Base-by-base conservation (phyloP, 2,888 invertebrate genomes). In the Orthosia cruda region DNA sequence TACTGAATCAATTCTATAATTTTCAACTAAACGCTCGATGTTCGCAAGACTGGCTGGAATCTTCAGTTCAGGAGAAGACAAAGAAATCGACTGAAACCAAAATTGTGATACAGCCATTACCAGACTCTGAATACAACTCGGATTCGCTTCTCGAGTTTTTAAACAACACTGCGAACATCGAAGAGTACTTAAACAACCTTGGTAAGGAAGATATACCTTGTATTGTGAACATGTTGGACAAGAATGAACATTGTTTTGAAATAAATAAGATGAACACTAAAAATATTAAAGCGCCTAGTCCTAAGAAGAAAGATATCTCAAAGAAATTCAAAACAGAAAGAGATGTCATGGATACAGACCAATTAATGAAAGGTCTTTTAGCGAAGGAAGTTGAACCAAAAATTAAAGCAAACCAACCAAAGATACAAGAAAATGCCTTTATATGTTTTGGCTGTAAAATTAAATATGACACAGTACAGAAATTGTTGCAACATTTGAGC, bases 151-250 rank as follows among this genome's bases (percentile, higher is more conserved):
- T 97, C 63, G 96, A 97, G 81, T 97, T 97, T 85, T 81, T 97
- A 47, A 96, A 97, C 79, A 96, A 95, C 74, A 96, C 96, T 52
- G 95, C 94, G 2, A 96, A 96, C 73, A 96, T 96, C 15, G 95
- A 96, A 74, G 95, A 96, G 81, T 96, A 96, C 80, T 87, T 96
- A 63, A 95, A 95, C 77, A 96, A 94, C 78, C 90, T 96, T 58
- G 95, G 96, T 4, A 96, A 95, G 74, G 96, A 96, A 88, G 96
- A 96, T 77, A 96, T 96, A 82, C 96, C 96, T 5, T 94, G 95
- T 23, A 94, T 96, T 77, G 95, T 95, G 0, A 95, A 94, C 61
- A 94, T 96, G 93, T 84, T 97, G 20, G 96, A 96, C 68, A 94
- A 91, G 82, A 95, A 95, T 75, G 93, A 94, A 62, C 91, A 91